Percentiles rank a stretch among this genome's conserved stretches.
These are phyloP conservation scores for Prolemur simus DNA, from an alignment of 2,113 vertebrate species.

Conservation along the genomic window DNA sequence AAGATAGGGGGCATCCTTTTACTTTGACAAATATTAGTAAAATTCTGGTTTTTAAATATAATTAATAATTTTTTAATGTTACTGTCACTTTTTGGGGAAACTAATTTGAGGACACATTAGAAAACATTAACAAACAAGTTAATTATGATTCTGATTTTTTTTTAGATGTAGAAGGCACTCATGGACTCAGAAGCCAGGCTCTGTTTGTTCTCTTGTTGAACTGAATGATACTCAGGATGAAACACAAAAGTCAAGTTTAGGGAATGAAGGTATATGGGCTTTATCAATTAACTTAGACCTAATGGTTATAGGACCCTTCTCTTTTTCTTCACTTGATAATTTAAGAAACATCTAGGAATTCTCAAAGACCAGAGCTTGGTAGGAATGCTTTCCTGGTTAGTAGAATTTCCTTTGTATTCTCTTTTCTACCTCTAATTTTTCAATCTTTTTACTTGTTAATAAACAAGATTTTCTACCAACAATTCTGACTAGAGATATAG, in stretches of 20 bases:
- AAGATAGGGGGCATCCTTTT: neutral
- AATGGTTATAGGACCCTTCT: neutral
- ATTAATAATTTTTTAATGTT: slow-evolving; percentile 34
- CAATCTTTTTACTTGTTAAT: neutral
- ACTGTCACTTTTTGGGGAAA: neutral
- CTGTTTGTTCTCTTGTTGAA: slow-evolving; percentile 73
- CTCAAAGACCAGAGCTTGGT: neutral
- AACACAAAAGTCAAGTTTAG: slow-evolving; percentile 61
- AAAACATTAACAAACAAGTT: slow-evolving; percentile 40
- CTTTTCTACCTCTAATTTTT: neutral
- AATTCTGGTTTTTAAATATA: slow-evolving; percentile 13
- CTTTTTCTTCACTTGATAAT: neutral
- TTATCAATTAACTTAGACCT: slow-evolving; percentile 67
- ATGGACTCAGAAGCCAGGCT: slow-evolving; percentile 83
- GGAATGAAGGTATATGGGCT: slow-evolving; percentile 55
- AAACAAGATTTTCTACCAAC: neutral
- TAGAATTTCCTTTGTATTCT: neutral
- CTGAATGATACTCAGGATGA: slow-evolving; percentile 62
- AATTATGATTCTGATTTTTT: neutral
- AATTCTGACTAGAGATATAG: neutral
- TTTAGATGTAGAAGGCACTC: slow-evolving; percentile 73
- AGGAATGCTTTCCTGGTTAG: neutral
- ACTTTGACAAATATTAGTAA: slow-evolving; percentile 38
- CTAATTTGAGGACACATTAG: slow-evolving; percentile 22
- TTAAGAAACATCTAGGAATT: slow-evolving; percentile 16